Evolutionary conservation across 2,888 invertebrate genomes (phyloP).

Genomic region (Drosophila recens): DNA sequence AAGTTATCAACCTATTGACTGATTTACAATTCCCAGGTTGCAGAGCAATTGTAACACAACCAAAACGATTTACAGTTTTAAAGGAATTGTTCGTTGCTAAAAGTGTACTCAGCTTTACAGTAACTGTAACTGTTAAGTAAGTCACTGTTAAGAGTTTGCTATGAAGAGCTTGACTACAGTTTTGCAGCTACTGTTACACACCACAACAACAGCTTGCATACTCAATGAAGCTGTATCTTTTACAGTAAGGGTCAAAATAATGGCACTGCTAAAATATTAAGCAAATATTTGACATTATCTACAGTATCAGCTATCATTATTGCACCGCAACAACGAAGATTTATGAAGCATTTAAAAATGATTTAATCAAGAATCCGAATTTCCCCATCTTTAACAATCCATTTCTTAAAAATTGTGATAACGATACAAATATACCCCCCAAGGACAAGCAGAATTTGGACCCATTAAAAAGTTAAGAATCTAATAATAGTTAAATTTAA

Average conservation of each 20-base stretch:
- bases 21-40: conserved; percentile 20
- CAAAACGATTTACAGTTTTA: not conserved
- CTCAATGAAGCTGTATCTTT: not conserved
- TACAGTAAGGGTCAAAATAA: not conserved
- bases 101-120: not conserved
- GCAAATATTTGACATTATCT: no score
- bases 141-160: not conserved
- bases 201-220: not conserved
- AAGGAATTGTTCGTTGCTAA: not conserved
- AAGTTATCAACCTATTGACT: conserved; percentile 20
- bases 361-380: conserved; percentile 7
- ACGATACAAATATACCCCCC: not conserved
- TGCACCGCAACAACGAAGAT: not conserved
- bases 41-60: conserved; percentile 4
- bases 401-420: conserved; percentile 11
- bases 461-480: not conserved
- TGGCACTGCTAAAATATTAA: not conserved
- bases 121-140: not conserved
- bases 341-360: conserved; percentile 1
- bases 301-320: conserved; percentile 14
- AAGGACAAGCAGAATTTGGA: conserved; percentile 13
- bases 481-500: not conserved
- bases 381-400: conserved; percentile 3
- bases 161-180: not conserved
- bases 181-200: not conserved